Evolutionary conservation across 2,888 invertebrate species (phyloP), one percentile per base, ranked within the genome.

Genomic region (Smittia sp.): DNA sequence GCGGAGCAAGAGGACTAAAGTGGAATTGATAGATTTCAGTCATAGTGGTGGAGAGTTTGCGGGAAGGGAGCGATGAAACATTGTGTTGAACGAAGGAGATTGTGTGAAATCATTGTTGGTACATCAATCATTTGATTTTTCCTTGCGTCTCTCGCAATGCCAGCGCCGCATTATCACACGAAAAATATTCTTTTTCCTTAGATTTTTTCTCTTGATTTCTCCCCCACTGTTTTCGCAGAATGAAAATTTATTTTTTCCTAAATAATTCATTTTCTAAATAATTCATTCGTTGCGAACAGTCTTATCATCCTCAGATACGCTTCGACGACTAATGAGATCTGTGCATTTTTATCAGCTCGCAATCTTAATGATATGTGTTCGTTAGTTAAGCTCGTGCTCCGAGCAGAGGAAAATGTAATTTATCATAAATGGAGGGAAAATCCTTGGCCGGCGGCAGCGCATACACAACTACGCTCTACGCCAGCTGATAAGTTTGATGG

Each of bases 201-300:
- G 46, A 46, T 46, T 46, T 32, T 46, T n/a, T n/a, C n/a, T 46
- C 46, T 46, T 46, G n/a, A 46, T 46, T 46, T 46, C 46, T 68
- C 18, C 68, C 41, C 18, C 46, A n/a, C 13, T 46, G 46, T 46
- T 54, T 54, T 46, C 46, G 39, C 32, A 58, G 38, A 70, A 70
- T 70, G 70, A 58, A 70, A 70, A 70, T 70, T 70, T 70, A 70
- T 70, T 70, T 70, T n/a, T n/a, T n/a, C n/a, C n/a, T n/a, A n/a
- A n/a, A n/a, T n/a, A n/a, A n/a, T n/a, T 70, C 70, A 70, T 27
- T 38, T n/a, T 22, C 70, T 70, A 70, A 70, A 70, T 70, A 70
- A 70, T 70, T 70, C 70, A 70, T 58, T 58, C 22, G 20, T 25
- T 63, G 27, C 63, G 58, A 70, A 70, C 9, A 18, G 15, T 70